A percentile compares a stretch with the other conserved stretches of the same genome.
phyloP scores from a whole-genome alignment of 2,888 invertebrate species.

The Hypena proboscidalis region DNA sequence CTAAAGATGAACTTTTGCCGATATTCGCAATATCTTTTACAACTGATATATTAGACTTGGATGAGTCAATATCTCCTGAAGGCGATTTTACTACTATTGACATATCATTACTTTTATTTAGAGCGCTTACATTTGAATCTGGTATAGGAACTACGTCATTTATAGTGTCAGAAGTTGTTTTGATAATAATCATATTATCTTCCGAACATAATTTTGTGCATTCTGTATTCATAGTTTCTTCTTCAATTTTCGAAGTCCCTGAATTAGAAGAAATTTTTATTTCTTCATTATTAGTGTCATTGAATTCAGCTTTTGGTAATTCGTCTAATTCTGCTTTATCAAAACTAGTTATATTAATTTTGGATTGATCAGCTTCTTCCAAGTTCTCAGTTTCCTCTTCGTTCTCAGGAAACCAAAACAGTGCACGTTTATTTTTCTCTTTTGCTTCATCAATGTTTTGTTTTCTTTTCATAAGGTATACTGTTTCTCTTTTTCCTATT shows the following conservation, averaged over 20 bases:
- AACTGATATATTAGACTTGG: not conserved
- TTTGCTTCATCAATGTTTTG: conserved; percentile 75
- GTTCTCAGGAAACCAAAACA: conserved; percentile 75
- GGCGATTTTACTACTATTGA: not conserved
- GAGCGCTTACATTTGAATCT: too few species aligned
- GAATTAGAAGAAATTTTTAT: too few species aligned
- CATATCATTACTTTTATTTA: too few species aligned
- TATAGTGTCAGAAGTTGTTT: too few species aligned
- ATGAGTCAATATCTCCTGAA: not conserved
- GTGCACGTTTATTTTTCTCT: conserved; percentile 64
- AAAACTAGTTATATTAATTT: conserved; percentile 3
- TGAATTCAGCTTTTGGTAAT: too few species aligned
- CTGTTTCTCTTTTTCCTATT: conserved; percentile 88
- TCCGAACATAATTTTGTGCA: too few species aligned
- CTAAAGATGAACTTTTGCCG: conserved; percentile 38
- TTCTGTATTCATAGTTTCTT: too few species aligned
- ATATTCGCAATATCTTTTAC: conserved; percentile 18
- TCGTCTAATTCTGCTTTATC: too few species aligned
- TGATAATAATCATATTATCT: too few species aligned
- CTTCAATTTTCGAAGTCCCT: too few species aligned
- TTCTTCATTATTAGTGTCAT: too few species aligned
- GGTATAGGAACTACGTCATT: too few species aligned
- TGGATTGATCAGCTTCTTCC: conserved; percentile 3
- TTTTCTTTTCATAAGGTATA: conserved; percentile 85
- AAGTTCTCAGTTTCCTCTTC: conserved; percentile 41